These are phyloP conservation scores for Ciconia stormi DNA, from an alignment of 2,113 vertebrate genomes.

Conservation along the genomic window DNA sequence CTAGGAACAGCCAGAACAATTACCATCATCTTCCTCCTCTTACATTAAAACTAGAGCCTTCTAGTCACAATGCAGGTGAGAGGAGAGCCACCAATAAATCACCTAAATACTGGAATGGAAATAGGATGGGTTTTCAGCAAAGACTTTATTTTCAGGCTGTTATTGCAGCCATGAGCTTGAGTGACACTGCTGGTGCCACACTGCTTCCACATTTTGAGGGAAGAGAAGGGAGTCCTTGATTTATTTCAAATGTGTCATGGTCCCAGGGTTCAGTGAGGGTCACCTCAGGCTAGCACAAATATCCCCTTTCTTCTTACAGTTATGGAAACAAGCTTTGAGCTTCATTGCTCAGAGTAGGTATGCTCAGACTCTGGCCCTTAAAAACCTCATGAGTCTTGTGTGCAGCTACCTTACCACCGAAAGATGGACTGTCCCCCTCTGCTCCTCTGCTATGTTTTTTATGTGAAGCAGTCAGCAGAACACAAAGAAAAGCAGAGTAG, in stretches of 20 bases:
- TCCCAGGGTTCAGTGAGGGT: background rate
- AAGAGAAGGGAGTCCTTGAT: background rate
- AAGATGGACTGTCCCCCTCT: background rate
- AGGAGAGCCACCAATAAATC: background rate
- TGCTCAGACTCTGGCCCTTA: background rate
- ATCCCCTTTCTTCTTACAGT: background rate
- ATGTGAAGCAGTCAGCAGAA: background rate
- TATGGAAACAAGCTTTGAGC: background rate
- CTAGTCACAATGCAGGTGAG: background rate
- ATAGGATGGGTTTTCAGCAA: background rate
- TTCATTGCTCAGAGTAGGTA: background rate
- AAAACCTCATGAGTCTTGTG: rapidly evolving
- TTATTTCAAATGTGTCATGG: background rate
- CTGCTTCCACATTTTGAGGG: background rate
- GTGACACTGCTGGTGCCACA: background rate
- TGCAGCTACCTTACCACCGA: background rate
- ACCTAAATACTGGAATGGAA: background rate
- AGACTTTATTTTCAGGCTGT: background rate
- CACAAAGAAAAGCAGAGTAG: background rate
- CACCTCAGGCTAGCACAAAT: background rate
- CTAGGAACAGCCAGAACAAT: background rate
- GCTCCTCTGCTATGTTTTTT: background rate
- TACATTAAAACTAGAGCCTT: background rate
- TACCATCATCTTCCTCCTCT: background rate
- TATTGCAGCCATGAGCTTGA: background rate